phyloP scores from a whole-genome alignment of 2,797 vertebrate genomes.

The Hydrophis major region DNA sequence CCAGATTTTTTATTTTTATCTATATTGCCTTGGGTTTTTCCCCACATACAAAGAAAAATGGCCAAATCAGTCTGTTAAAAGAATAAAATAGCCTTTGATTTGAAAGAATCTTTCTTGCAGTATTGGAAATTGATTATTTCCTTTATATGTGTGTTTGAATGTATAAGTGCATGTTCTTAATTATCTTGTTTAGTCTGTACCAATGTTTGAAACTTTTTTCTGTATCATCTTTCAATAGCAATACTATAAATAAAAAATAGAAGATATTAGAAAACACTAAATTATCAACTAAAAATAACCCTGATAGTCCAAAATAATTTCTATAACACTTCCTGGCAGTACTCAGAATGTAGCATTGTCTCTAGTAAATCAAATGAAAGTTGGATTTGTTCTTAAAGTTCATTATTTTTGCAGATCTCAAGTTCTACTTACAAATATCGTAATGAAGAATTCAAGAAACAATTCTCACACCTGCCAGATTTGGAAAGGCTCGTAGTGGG shows the following conservation, averaged over 20 bases:
- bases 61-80: not conserved
- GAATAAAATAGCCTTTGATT: not conserved
- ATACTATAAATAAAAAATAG: not conserved
- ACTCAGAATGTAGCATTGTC: not conserved
- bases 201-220: not conserved
- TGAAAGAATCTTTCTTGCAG: not conserved
- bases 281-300: not conserved
- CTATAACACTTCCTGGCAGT: not conserved
- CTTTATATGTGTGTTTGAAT: not conserved
- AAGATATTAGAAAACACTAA: not conserved
- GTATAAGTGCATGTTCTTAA: not conserved
- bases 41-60: not conserved
- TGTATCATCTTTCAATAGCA: not conserved
- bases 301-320: not conserved
- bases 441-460: slow-evolving; percentile 86
- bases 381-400: not conserved
- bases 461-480: slow-evolving; percentile 87
- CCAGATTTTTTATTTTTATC: slow-evolving; percentile 18
- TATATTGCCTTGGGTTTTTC: not conserved
- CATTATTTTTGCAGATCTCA: slow-evolving; percentile 72
- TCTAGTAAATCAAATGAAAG: not conserved
- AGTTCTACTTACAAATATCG: slow-evolving; percentile 86
- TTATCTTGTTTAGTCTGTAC: not conserved
- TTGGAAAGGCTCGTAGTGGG: slow-evolving; percentile 86
- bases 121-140: not conserved